Conservation (phyloP, 2,113 vertebrate species). For the Lichenostomus cassidix region DNA sequence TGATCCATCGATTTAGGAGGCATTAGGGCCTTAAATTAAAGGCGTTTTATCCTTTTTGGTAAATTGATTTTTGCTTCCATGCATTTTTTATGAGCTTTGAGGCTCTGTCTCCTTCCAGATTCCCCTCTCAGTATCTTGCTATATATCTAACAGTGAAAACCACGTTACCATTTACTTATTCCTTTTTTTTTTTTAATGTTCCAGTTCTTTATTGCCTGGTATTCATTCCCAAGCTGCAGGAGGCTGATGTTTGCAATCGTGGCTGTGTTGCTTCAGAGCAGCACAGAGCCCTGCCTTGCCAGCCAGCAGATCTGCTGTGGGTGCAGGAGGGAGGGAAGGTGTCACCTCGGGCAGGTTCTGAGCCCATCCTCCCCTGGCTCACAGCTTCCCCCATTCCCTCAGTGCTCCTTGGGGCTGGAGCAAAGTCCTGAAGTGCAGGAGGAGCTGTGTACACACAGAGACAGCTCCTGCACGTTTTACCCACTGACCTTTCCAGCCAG, state of each 20-base stretch:
- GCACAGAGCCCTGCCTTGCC: not conserved
- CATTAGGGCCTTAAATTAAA: conserved; percentile 24
- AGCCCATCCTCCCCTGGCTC: not conserved
- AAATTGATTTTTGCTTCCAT: conserved; percentile 40
- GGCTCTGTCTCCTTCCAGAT: not conserved
- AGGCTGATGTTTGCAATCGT: not conserved
- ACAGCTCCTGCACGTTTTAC: not conserved
- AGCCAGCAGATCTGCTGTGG: not conserved
- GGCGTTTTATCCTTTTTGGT: not conserved
- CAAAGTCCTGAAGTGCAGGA: not conserved
- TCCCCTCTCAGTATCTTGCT: not conserved
- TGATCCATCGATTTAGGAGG: not conserved
- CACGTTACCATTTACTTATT: not conserved
- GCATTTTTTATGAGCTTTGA: conserved; percentile 44
- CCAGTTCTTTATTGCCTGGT: not conserved
- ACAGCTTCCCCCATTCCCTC: not conserved
- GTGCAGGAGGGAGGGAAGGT: not conserved
- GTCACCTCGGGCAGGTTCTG: not conserved
- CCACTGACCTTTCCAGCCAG: conserved; percentile 22
- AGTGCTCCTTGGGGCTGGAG: not conserved
- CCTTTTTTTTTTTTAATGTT: not conserved
- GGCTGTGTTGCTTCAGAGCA: not conserved
- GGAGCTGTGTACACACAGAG: not conserved
- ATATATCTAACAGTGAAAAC: rapidly evolving
- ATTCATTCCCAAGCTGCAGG: not conserved